Percentiles rank a stretch among this genome's conserved stretches.
These are phyloP conservation scores for Arctopsyche grandis DNA, from an alignment of 1,140 invertebrate species.

Conservation along the genomic window DNA sequence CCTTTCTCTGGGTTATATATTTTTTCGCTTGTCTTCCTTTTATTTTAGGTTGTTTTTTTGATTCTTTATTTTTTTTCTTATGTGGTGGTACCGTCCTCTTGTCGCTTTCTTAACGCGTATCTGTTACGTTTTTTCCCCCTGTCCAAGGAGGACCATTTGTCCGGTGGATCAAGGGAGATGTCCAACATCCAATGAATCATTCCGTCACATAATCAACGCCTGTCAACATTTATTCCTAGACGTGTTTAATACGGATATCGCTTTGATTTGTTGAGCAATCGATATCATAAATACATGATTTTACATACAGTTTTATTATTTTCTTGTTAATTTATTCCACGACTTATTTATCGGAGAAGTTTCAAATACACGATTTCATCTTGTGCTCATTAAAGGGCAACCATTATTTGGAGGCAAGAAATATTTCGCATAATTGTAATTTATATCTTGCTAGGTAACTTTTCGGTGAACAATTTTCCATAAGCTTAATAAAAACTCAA, in stretches of 20 bases:
- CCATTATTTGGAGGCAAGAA: slow-evolving; percentile 16
- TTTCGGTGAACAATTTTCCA: slow-evolving; percentile 39
- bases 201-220: slow-evolving; percentile 33
- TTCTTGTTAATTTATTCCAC: no score
- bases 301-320: no score
- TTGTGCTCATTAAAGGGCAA: background rate
- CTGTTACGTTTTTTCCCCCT: background rate
- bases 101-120: background rate
- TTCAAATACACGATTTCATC: background rate
- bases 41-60: background rate
- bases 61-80: background rate
- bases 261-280: slow-evolving; percentile 12
- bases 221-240: slow-evolving; percentile 5
- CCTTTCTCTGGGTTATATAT: no score
- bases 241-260: slow-evolving; percentile 8
- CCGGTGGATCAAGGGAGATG: background rate
- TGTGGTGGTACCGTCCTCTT: background rate
- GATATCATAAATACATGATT: background rate
- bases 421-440: slow-evolving; percentile 49
- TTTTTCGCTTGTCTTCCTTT: background rate
- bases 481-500: slow-evolving; percentile 50
- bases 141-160: slow-evolving; percentile 13
- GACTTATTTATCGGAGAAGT: background rate
- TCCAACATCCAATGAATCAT: slow-evolving; percentile 27
- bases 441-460: slow-evolving; percentile 42